Conservation (phyloP, 1,140 invertebrate genomes). For the Helicorthomorpha holstii region DNA sequence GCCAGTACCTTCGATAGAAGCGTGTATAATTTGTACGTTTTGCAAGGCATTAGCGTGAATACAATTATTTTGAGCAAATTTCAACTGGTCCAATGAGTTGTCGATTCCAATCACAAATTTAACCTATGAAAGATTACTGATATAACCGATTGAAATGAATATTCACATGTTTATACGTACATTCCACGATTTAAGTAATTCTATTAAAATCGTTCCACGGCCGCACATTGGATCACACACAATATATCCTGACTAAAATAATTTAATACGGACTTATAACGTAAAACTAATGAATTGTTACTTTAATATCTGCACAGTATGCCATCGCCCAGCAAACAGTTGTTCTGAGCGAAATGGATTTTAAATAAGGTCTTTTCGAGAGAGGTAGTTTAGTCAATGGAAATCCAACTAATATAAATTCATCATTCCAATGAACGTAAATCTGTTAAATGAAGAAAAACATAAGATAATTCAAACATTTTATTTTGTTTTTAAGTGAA, state of each 20-base stretch:
- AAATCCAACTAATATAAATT: neutral
- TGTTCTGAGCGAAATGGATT: neutral
- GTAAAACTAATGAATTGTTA: neutral
- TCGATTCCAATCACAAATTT: neutral
- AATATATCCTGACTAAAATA: neutral
- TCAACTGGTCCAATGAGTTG: neutral
- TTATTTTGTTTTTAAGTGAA: neutral
- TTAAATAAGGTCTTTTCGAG: neutral
- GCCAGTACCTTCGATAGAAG: no score
- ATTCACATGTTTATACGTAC: neutral
- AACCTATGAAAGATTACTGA: neutral
- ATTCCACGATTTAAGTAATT: neutral
- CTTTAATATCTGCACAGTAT: neutral
- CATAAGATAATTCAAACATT: neutral
- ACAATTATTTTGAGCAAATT: neutral
- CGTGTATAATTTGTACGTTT: no score
- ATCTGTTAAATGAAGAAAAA: neutral
- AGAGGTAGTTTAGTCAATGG: neutral
- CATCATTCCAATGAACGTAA: neutral
- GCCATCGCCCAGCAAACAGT: neutral
- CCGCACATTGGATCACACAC: neutral
- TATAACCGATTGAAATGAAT: neutral
- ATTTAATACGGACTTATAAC: no score
- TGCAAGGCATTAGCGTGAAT: no score
- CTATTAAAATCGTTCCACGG: neutral